Base-by-base conservation (phyloP, 1,140 invertebrate species). In the Pemphigus obesinymphae region DNA sequence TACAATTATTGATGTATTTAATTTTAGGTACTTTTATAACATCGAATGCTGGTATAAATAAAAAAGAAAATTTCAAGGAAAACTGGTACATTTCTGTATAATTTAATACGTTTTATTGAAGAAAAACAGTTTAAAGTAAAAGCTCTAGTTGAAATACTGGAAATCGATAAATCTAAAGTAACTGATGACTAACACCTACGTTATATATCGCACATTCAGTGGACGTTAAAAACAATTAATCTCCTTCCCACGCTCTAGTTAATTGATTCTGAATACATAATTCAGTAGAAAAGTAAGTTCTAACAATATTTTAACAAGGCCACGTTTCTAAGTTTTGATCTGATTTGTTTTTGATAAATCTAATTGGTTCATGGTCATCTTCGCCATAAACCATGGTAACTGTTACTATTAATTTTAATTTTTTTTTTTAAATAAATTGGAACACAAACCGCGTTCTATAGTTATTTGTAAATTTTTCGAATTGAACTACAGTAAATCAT, bases 301-400 rank as follows among this genome's bases (percentile, higher is more conserved):
- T 66, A 40, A 68, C n/a, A 23, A 23, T 68, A 68, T 68, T 68
- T 37, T 23, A 37, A 43, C 68, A 43, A 70, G 68, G 68, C 45
- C 37, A 26, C 23, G 34, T 45, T 43, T 17, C 31, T 29, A 70
- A 45, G 23, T 45, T 70, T 45, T 43, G 23, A 70, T 70, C 23
- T 7, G 23, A 70, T 70, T 70, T 45, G 20, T 70, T 70, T 45
- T 37, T 15, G 34, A 70, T 45, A 70, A 29, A 70, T 29, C 5
- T 70, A 70, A 45, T 70, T 70, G 23, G 68, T 29, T 70, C 68
- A 70, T 29, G 68, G 68, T 43, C 68, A n/a, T 70, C 68, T 70
- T 70, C 37, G 43, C 45, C 48, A 6, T 50, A 7, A 2, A 11
- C n/a, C n/a, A n/a, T n/a, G n/a, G n/a, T n/a, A 20, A 66, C 31